Percentiles rank a stretch among this genome's conserved stretches.
Conservation (phyloP, 1,140 invertebrate species). For the Pogonognathellus flavescens region DNA sequence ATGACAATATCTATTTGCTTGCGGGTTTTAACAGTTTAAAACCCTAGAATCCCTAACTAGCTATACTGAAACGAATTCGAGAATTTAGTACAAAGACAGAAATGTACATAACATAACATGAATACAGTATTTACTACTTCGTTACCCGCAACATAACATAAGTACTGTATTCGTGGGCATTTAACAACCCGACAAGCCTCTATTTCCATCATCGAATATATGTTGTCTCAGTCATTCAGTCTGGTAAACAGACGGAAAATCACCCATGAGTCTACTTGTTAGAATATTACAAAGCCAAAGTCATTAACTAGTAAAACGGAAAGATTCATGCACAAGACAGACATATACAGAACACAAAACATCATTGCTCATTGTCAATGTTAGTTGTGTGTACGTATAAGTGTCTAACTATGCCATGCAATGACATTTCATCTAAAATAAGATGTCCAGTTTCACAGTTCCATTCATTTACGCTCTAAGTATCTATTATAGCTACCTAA, state of each 20-base stretch:
- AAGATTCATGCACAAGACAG: constrained; percentile 21
- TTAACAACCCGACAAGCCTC: not conserved
- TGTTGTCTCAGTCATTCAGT: constrained; percentile 25
- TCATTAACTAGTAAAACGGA: constrained; percentile 32
- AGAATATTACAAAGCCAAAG: not conserved
- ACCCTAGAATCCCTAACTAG: not conserved
- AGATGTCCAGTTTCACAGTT: not conserved
- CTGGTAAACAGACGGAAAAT: constrained; percentile 28
- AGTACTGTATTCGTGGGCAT: not conserved
- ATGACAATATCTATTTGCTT: no score
- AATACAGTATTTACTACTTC: not conserved
- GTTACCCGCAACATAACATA: not conserved
- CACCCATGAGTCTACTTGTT: not conserved
- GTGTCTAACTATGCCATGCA: no score
- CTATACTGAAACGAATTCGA: not conserved
- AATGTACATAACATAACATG: not conserved
- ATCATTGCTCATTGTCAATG: constrained; percentile 44
- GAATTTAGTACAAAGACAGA: constrained; percentile 6
- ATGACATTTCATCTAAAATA: constrained; percentile 4
- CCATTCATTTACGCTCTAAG: not conserved
- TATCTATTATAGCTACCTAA: not conserved
- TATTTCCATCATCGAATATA: not conserved
- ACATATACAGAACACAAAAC: constrained; percentile 7
- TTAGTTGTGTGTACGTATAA: not conserved
- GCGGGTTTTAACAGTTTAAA: no score